These are phyloP conservation scores for Lepidostoma basale DNA, from an alignment of 1,140 invertebrate species.

Conservation along the genomic window DNA sequence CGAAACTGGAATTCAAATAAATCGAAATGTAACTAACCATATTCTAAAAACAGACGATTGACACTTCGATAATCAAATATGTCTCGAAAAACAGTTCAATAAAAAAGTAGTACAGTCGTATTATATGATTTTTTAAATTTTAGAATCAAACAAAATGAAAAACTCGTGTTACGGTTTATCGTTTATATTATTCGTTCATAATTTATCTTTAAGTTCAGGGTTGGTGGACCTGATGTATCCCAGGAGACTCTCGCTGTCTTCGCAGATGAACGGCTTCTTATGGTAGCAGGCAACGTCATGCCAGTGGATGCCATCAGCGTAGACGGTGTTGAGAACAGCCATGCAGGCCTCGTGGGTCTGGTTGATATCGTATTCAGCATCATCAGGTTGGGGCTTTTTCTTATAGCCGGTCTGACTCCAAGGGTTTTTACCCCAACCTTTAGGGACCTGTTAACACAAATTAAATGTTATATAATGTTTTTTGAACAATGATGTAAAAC, in stretches of 20 bases:
- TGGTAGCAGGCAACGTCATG: constrained; percentile 65
- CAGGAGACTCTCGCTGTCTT: constrained; percentile 59
- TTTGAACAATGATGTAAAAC: too few species aligned
- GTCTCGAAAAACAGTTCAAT: too few species aligned
- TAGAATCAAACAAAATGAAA: too few species aligned
- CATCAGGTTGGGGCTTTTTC: constrained; percentile 26
- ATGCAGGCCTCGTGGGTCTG: constrained; percentile 56
- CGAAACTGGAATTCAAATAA: too few species aligned
- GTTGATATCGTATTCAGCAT: constrained; percentile 23
- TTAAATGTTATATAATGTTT: too few species aligned
- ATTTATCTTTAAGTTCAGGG: constrained; percentile 50
- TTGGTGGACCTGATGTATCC: constrained; percentile 56
- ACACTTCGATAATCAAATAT: too few species aligned
- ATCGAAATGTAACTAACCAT: too few species aligned
- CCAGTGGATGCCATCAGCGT: constrained; percentile 61
- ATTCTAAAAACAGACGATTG: too few species aligned
- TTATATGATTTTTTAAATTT: too few species aligned
- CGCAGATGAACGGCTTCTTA: constrained; percentile 61
- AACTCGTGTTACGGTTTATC: too few species aligned
- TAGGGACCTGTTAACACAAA: constrained; percentile 9
- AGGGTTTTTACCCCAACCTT: constrained; percentile 25
- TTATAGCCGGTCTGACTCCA: constrained; percentile 26
- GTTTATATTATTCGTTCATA: too few species aligned
- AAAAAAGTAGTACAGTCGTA: too few species aligned
- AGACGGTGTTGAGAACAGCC: constrained; percentile 61